These are phyloP conservation scores for Clitarchus hookeri DNA, from an alignment of 2,888 invertebrate species.

Conservation along the genomic window DNA sequence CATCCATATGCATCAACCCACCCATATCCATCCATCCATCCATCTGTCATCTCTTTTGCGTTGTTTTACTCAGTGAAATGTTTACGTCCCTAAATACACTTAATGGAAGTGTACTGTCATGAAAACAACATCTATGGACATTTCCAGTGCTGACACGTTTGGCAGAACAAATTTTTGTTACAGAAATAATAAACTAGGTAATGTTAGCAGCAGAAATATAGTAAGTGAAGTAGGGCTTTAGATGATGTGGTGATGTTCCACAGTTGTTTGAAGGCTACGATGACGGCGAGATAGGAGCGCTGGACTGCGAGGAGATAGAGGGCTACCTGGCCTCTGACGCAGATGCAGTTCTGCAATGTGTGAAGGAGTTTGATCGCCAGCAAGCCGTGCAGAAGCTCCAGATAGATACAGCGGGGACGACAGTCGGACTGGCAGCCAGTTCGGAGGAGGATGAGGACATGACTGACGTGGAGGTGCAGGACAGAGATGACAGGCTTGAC, in stretches of 20 bases:
- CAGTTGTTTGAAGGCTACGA: constrained; percentile 82
- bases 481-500: constrained; percentile 78
- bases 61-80: too few relatives aligned
- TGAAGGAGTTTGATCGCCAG: constrained; percentile 74
- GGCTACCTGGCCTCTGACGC: constrained; percentile 73
- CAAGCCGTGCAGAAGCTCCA: constrained; percentile 43
- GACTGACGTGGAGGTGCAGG: constrained; percentile 64
- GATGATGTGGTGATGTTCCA: constrained; percentile 33
- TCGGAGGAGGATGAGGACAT: constrained; percentile 61
- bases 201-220: too few relatives aligned
- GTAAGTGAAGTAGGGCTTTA: too few relatives aligned
- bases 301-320: constrained; percentile 90
- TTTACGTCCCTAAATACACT: too few relatives aligned
- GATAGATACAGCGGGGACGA: constrained; percentile 43
- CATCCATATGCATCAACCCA: too few relatives aligned
- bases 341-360: constrained; percentile 70
- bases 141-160: too few relatives aligned
- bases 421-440: constrained; percentile 47
- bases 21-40: too few relatives aligned
- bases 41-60: too few relatives aligned
- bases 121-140: too few relatives aligned
- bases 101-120: too few relatives aligned
- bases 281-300: constrained; percentile 84
- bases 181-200: too few relatives aligned
- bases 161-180: too few relatives aligned